Conservation (phyloP, 2,888 invertebrate species). For the Iselma pallidipennis region DNA sequence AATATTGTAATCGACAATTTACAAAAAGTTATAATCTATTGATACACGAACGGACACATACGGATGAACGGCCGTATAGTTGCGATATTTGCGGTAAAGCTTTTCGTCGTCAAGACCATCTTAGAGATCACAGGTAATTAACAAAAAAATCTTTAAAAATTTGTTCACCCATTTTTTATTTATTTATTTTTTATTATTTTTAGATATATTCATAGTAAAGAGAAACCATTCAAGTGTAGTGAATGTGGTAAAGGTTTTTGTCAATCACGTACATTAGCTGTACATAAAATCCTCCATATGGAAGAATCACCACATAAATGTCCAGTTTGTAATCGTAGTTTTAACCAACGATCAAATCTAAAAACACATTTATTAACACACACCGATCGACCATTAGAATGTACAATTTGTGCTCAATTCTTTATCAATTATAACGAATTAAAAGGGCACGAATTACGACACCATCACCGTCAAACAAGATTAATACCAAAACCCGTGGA, state of each 20-base stretch:
- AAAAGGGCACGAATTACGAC: slow-evolving; percentile 40
- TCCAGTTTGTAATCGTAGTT: slow-evolving; percentile 87
- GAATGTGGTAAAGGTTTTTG: slow-evolving; percentile 98
- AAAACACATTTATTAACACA: slow-evolving; percentile 92
- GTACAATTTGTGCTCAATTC: slow-evolving; percentile 37
- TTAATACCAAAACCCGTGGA: not conserved
- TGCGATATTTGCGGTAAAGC: slow-evolving; percentile 99
- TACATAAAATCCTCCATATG: slow-evolving; percentile 93
- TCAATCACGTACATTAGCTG: slow-evolving; percentile 92
- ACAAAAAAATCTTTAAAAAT: slow-evolving; percentile 99
- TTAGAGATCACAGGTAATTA: slow-evolving; percentile 92
- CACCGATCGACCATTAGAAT: slow-evolving; percentile 64
- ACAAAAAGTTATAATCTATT: slow-evolving; percentile 97
- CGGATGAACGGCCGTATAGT: slow-evolving; percentile 95
- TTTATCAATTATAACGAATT: slow-evolving; percentile 39
- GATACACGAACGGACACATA: slow-evolving; percentile 97
- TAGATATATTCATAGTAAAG: slow-evolving; percentile 98
- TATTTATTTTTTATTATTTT: too few relatives aligned
- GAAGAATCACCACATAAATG: slow-evolving; percentile 95
- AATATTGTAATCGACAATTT: slow-evolving; percentile 95
- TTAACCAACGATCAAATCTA: slow-evolving; percentile 90
- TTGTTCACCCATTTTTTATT: slow-evolving; percentile 96
- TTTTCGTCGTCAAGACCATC: slow-evolving; percentile 94
- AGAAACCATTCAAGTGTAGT: slow-evolving; percentile 65
- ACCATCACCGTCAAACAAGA: slow-evolving; percentile 8